phyloP scores from a whole-genome alignment of 1,140 invertebrate genomes.

The Leptestheria dahalacensis region DNA sequence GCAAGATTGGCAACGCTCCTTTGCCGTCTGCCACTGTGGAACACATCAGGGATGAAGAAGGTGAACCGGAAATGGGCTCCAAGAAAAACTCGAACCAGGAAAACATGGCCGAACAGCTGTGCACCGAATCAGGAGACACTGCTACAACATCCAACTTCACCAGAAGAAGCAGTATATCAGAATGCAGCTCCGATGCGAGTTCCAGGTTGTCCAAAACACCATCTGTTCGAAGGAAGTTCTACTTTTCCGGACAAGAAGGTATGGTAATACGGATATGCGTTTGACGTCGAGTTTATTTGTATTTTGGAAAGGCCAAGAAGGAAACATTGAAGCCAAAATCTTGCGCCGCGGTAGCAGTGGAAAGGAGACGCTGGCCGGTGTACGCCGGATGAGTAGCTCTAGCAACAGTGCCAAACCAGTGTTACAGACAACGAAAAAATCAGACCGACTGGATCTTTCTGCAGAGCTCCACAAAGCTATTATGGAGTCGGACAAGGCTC shows the following conservation, averaged over 20 bases:
- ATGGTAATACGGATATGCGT: not conserved
- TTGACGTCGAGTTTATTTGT: not conserved
- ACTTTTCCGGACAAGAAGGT: not conserved
- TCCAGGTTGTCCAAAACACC: not conserved
- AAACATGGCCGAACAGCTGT: not conserved
- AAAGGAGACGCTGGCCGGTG: not conserved
- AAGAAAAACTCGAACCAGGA: constrained; percentile 38
- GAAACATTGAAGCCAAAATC: not conserved
- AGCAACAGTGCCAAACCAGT: not conserved
- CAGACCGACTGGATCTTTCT: constrained; percentile 10
- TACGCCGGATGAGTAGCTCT: constrained; percentile 1
- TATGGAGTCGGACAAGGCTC: constrained; percentile 54
- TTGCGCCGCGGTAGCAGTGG: constrained; percentile 2
- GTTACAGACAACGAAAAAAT: not conserved
- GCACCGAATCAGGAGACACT: not conserved
- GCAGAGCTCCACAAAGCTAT: constrained; percentile 30
- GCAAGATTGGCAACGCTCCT: not conserved
- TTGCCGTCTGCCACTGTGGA: too few species aligned
- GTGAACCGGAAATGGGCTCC: too few species aligned
- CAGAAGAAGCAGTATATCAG: not conserved
- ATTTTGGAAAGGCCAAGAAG: too few species aligned
- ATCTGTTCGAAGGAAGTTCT: not conserved
- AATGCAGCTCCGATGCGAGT: constrained; percentile 32
- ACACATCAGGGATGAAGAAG: too few species aligned
- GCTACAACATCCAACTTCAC: not conserved